Evolutionary conservation across 2,113 vertebrate species (phyloP), one percentile per base, ranked within the genome.

Genomic region (Onychostruthus taczanowskii): DNA sequence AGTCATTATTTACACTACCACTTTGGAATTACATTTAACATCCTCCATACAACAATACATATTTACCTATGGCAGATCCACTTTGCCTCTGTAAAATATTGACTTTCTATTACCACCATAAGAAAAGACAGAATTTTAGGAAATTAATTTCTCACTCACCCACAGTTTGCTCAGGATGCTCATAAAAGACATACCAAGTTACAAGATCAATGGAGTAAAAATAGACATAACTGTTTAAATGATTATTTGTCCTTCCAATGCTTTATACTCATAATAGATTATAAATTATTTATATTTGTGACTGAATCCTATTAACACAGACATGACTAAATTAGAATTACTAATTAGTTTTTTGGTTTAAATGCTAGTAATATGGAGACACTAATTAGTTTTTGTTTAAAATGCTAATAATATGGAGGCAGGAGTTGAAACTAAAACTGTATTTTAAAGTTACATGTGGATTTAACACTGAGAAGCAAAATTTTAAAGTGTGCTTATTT

Each of bases 321-420:
- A 96, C 95, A 97, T 96, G 96, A 98, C 95, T 97, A 97, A 97
- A 96, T n/a, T 31, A 80, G 84, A 96, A 84, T 85, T 79, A 85
- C 78, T 88, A 83, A 91, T 89, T 72, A 55, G 90, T 85, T 96
- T 96, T 97, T 94, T 85, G 18, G 84, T 94, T 86, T 62, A 96
- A 95, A 96, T 96, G 92, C 80, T 95, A 96, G 95, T 87, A 87
- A 84, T 28, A 68, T 56, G 50, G 67, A 93, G 70, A 13, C 16
- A 46, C 17, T 59, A 68, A 68, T 77, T 66, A 58, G 83, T 82
- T 97, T 97, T 94, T 85, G 44, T 84, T 95, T 87, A 56, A 96
- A 94, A 97, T 96, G 91, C 77, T 96, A 95, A 90, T 83, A 91
- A 86, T 30, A 55, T 44, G 52, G 80, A 95, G 59, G 9, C 37